Evolutionary conservation across 2,797 vertebrate genomes (phyloP).

Genomic region (Paratrypauchen microcephalus): DNA sequence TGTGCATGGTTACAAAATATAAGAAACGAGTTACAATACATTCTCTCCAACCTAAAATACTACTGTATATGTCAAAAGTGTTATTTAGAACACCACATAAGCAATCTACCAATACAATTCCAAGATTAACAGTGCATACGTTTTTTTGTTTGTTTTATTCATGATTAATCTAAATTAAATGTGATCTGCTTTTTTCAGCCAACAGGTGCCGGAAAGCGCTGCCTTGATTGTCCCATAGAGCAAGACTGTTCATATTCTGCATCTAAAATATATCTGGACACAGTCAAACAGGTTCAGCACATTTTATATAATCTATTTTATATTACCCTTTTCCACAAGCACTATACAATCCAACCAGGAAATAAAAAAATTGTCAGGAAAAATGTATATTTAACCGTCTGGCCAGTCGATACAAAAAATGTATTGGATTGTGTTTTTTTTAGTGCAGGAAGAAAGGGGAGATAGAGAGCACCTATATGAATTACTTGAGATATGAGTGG

Average conservation of each 20-base stretch:
- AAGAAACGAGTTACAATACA: background rate
- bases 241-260: conserved; percentile 80
- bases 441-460: too few relatives aligned
- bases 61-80: too few relatives aligned
- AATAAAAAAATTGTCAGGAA: background rate
- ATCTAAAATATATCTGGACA: conserved; percentile 81
- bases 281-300: conserved; percentile 69
- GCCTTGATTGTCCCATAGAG: conserved; percentile 80
- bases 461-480: too few relatives aligned
- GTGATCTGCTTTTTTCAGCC: conserved; percentile 64
- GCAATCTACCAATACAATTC: too few relatives aligned
- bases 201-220: conserved; percentile 74
- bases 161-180: background rate
- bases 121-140: too few relatives aligned
- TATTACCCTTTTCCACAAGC: background rate
- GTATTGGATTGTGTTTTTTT: too few relatives aligned
- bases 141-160: background rate
- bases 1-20: background rate
- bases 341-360: background rate
- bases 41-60: background rate
- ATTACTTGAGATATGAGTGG: too few relatives aligned
- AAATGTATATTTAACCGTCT: too few relatives aligned
- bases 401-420: too few relatives aligned
- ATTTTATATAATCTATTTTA: background rate
- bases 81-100: too few relatives aligned